phyloP scores from a whole-genome alignment of 2,797 vertebrate species.

The Acanthopagrus latus region DNA sequence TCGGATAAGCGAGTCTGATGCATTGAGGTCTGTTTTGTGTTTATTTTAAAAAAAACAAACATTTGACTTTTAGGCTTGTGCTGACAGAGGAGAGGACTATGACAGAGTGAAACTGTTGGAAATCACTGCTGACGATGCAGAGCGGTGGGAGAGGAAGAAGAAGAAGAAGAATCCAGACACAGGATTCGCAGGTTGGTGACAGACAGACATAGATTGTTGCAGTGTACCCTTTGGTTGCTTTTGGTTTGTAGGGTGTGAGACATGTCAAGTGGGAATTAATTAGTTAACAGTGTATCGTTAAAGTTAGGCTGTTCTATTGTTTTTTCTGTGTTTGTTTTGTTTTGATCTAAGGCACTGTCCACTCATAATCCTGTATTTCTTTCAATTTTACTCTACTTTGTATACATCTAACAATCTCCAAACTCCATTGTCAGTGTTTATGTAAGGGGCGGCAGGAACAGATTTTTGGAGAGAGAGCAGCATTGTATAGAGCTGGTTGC shows the following conservation, averaged over 20 bases:
- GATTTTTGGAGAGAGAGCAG: too few relatives aligned
- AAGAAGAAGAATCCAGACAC: conserved; percentile 95
- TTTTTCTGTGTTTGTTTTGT: too few relatives aligned
- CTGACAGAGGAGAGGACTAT: conserved; percentile 91
- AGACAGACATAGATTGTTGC: not conserved
- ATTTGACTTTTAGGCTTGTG: conserved; percentile 89
- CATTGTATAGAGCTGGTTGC: conserved; percentile 3
- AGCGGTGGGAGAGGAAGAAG: conserved; percentile 94
- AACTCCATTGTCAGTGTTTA: too few relatives aligned
- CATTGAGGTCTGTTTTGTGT: not conserved
- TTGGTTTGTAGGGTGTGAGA: not conserved
- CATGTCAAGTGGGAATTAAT: not conserved
- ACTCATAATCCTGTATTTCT: too few relatives aligned
- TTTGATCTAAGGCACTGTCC: too few relatives aligned
- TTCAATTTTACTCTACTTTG: too few relatives aligned
- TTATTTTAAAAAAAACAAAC: not conserved
- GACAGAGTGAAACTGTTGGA: conserved; percentile 93
- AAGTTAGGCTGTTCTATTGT: not conserved
- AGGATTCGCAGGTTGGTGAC: conserved; percentile 93
- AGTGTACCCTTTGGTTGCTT: not conserved
- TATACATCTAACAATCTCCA: too few relatives aligned
- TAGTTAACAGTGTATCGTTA: not conserved
- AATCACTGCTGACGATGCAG: conserved; percentile 95
- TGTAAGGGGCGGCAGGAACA: too few relatives aligned
- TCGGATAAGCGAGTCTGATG: not conserved